Base-by-base conservation (phyloP, 2,888 invertebrate species). In the Dendrolimus houi region DNA sequence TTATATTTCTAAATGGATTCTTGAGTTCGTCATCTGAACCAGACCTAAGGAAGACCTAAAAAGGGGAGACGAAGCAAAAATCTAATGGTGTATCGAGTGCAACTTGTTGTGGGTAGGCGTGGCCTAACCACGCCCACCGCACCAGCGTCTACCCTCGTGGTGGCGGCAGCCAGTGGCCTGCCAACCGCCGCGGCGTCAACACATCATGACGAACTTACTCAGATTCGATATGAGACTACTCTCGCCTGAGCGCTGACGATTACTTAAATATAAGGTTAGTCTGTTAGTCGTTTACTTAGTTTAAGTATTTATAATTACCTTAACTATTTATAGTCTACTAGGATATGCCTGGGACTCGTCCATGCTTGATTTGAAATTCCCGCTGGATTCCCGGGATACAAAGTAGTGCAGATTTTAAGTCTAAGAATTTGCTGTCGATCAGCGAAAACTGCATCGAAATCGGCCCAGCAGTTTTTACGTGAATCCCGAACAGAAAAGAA, bases 181-280 rank as follows among this genome's bases (percentile, higher is more conserved):
- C 12, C 9, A 12, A 47, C 47, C 9, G 47, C 12, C 55, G 53
- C 53, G 54, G 14, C 54, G 60, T 53, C 60, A 60, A 65, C 58
- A 64, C 71, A 65, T 66, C 70, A 63, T 63, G 65, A 91, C 91
- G 91, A 75, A 87, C 62, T 81, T 87, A 59, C 83, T 90, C 63
- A 81, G 85, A 67, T 85, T 91, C 75, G 89, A 91, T 74, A 81
- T 87, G 85, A 79, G 87, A 64, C 74, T 90, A 61, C 81, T 91
- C 54, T 88, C 90, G 55, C 91, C 91, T 69, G 91, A 91, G 74
- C 91, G 91, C 91, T 91, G 91, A 91, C 91, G 90, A 68, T 85
- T 91, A 85, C 91, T 91, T 62, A 83, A 84, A 71, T 84, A 71
- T 72, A 89, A 89, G 91, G 91, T 91, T 63, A 58, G 76, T 40